Conservation (phyloP, 2,888 invertebrate species). For the Priocnemis perturbator region DNA sequence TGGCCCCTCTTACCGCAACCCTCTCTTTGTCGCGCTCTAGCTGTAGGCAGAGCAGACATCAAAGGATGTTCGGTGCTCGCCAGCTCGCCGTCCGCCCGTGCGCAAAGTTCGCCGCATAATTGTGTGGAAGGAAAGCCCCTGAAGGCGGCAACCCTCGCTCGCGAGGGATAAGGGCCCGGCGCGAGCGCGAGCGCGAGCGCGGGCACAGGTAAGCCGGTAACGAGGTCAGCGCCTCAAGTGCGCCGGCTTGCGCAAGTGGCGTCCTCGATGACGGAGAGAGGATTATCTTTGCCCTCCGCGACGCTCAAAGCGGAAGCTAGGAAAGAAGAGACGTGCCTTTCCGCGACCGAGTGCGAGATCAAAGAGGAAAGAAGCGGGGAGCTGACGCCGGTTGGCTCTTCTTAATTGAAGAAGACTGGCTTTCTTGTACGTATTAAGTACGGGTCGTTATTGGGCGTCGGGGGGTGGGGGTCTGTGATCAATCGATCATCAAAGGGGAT, state of each 20-base stretch:
- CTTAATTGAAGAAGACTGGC: too few species aligned
- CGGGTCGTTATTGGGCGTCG: too few species aligned
- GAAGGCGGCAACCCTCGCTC: constrained; percentile 1
- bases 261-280: neutral
- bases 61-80: constrained; percentile 60
- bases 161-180: neutral
- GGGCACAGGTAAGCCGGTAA: constrained; percentile 48
- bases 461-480: too few species aligned
- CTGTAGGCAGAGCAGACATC: constrained; percentile 59
- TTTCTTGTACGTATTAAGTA: too few species aligned
- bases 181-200: neutral
- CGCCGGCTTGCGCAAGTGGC: neutral
- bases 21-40: constrained; percentile 29
- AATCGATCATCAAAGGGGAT: too few species aligned
- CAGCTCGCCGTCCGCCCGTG: constrained; percentile 31
- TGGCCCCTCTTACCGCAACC: neutral
- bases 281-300: constrained; percentile 2
- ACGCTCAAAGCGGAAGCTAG: too few species aligned
- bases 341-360: too few species aligned
- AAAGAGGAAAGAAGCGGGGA: too few species aligned
- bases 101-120: constrained; percentile 51
- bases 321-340: too few species aligned
- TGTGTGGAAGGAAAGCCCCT: constrained; percentile 47
- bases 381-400: too few species aligned
- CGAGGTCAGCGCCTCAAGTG: constrained; percentile 50